phyloP scores from a whole-genome alignment of 2,888 invertebrate species.

The Epinotia ramella region DNA sequence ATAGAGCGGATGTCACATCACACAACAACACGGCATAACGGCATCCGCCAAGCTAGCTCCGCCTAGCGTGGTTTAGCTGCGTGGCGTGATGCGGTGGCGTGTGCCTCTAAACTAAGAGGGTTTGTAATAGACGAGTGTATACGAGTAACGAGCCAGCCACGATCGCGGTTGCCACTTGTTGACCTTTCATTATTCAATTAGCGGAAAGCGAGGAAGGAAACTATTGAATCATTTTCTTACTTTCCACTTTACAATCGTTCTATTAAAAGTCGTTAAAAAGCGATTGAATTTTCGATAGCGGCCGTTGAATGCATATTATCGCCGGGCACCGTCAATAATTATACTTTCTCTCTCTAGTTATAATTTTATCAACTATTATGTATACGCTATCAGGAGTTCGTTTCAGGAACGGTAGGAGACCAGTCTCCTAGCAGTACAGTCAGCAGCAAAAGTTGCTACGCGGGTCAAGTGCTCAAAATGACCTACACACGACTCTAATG shows the following conservation, averaged over 20 bases:
- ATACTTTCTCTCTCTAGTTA: background rate
- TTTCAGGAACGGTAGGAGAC: background rate
- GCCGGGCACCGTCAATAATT: background rate
- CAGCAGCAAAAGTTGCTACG: too few relatives aligned
- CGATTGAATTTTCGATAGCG: background rate
- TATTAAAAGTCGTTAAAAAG: background rate
- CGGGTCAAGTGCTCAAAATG: too few relatives aligned
- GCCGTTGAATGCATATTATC: background rate
- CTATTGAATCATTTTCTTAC: slow-evolving; percentile 17
- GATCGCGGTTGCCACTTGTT: slow-evolving; percentile 22
- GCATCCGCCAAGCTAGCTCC: background rate
- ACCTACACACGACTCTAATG: too few relatives aligned
- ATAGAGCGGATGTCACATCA: too few relatives aligned
- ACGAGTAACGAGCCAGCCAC: background rate
- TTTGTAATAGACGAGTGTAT: background rate
- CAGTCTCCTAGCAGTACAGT: background rate
- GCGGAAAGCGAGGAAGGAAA: background rate
- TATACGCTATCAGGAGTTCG: background rate
- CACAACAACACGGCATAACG: background rate
- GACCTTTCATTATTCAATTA: slow-evolving; percentile 11
- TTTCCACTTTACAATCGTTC: background rate
- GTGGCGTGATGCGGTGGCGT: background rate
- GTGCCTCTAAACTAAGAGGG: background rate
- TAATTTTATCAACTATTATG: background rate
- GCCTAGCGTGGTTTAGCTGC: background rate